Conservation (phyloP, 2,113 vertebrate species). For the Chlamydotis undulata region DNA sequence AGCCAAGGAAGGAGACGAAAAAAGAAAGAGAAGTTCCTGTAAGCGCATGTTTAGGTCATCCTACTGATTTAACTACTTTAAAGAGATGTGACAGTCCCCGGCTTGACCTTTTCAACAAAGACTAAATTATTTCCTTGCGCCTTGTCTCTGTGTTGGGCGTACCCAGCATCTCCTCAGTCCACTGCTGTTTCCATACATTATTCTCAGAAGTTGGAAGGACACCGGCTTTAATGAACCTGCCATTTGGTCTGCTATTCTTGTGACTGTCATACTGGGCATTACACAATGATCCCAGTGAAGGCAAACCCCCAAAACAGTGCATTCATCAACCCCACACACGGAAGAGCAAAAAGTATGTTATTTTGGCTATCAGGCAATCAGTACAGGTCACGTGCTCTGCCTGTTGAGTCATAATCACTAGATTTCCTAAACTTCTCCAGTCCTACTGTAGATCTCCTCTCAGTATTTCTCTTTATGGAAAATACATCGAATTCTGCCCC, state of each 20-base stretch:
- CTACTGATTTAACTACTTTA: background rate
- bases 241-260: background rate
- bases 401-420: background rate
- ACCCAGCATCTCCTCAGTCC: background rate
- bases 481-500: background rate
- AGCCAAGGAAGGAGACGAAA: background rate
- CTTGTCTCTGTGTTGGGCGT: background rate
- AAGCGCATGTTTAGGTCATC: background rate
- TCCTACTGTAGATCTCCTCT: background rate
- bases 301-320: background rate
- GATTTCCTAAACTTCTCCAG: background rate
- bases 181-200: fast-evolving
- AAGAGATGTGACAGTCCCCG: background rate
- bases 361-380: background rate
- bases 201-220: background rate
- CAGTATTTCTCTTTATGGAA: background rate
- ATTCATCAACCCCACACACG: background rate
- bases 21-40: background rate
- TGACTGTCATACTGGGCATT: background rate
- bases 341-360: background rate
- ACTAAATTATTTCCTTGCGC: background rate
- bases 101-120: background rate
- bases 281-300: background rate
- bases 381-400: background rate
- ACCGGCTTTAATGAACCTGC: background rate